Conservation (phyloP, 2,113 vertebrate species). For the Equus przewalskii region DNA sequence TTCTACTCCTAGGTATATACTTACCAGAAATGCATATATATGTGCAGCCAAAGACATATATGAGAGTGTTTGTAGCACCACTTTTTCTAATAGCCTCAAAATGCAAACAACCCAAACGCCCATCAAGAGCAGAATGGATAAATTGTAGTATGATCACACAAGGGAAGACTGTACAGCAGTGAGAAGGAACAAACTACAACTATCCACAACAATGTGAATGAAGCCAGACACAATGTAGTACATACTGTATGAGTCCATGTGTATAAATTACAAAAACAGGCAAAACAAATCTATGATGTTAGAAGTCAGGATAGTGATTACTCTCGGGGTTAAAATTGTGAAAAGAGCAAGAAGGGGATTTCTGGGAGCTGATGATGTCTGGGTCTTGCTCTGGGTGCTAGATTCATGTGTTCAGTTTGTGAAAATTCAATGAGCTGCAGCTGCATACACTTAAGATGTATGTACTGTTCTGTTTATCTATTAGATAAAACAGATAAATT, state of each 20-base stretch:
- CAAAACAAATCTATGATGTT: background rate
- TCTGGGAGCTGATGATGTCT: background rate
- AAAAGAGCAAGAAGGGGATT: background rate
- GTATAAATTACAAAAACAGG: background rate
- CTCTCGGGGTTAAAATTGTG: slow-evolving; percentile 4
- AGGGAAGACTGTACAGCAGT: background rate
- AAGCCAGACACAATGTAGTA: background rate
- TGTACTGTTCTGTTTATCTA: slow-evolving; percentile 4
- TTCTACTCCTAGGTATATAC: background rate
- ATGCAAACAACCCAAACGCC: background rate
- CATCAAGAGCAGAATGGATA: background rate
- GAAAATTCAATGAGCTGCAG: background rate
- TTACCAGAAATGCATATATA: background rate
- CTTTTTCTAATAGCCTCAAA: background rate
- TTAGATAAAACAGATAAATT: no score
- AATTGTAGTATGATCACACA: background rate
- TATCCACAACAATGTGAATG: background rate
- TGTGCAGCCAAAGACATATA: background rate
- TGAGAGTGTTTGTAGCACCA: background rate
- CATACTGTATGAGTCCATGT: background rate
- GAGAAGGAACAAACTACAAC: background rate
- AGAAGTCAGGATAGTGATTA: background rate
- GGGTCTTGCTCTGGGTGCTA: slow-evolving; percentile 3
- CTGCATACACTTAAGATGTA: background rate
- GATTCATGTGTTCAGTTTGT: background rate